phyloP scores from a whole-genome alignment of 2,113 vertebrate genomes.

The Cariama cristata region DNA sequence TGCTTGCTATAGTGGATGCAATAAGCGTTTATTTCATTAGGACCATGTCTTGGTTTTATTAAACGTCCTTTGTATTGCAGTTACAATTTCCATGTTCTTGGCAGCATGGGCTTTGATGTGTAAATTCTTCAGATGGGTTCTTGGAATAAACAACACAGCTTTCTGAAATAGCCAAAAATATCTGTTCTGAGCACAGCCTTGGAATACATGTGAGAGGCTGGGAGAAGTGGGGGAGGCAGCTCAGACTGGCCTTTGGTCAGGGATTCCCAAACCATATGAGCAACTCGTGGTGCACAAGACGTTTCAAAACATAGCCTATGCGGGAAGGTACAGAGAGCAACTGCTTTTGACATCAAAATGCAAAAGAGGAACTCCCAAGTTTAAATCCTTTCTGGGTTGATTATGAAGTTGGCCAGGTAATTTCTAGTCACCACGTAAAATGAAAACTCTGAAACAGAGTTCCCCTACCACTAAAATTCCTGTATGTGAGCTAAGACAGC shows the following conservation, averaged over 20 bases:
- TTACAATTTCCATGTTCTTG: slow-evolving; percentile 3
- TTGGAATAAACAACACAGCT: slow-evolving; percentile 3
- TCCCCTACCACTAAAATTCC: background rate
- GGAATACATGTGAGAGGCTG: background rate
- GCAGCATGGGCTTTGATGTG: background rate
- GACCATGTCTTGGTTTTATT: background rate
- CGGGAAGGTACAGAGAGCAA: background rate
- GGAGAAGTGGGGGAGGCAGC: background rate
- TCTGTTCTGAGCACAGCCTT: background rate
- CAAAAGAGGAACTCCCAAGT: background rate
- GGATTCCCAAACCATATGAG: background rate
- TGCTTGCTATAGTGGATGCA: background rate
- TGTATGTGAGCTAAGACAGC: background rate
- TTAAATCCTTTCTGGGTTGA: background rate
- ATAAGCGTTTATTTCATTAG: background rate
- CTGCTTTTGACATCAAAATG: background rate
- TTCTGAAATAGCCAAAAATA: slow-evolving; percentile 1
- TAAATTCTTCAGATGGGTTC: background rate
- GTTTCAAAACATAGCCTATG: background rate
- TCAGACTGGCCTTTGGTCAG: background rate
- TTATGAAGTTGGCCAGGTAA: background rate
- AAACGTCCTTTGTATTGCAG: background rate
- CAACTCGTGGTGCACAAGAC: background rate
- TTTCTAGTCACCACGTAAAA: background rate
- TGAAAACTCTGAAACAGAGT: background rate